Conservation (phyloP, 2,113 vertebrate species). For the Aegypius monachus region DNA sequence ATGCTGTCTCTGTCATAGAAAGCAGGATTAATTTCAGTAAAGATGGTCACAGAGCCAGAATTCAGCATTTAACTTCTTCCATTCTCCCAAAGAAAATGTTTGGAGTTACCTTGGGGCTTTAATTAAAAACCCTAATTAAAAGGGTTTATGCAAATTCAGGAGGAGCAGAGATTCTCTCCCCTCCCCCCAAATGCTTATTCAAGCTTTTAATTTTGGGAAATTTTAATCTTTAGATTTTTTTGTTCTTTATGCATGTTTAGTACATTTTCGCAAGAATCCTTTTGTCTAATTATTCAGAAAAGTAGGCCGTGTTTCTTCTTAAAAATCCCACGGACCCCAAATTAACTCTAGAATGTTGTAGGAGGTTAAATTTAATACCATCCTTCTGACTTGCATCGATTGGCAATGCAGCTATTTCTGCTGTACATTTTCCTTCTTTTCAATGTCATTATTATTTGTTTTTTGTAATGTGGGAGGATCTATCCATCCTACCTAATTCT, state of each 20-base stretch:
- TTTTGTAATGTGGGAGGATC: not conserved
- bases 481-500: not conserved
- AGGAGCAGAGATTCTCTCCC: not conserved
- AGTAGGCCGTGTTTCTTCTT: not conserved
- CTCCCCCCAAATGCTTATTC: not conserved
- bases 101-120: not conserved
- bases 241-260: not conserved
- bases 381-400: not conserved
- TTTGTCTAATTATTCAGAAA: constrained; percentile 10
- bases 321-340: not conserved
- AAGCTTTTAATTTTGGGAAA: not conserved
- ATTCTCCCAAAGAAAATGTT: not conserved
- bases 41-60: not conserved
- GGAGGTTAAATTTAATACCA: constrained; percentile 21
- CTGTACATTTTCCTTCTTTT: not conserved
- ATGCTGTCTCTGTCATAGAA: not conserved
- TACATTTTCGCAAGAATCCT: not conserved
- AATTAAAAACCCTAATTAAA: not conserved
- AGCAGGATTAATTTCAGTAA: not conserved
- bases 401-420: not conserved
- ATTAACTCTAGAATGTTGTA: constrained; percentile 23
- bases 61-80: not conserved
- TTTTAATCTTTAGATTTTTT: not conserved
- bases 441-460: not conserved
- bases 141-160: not conserved